Conservation (phyloP, 1,140 invertebrate genomes). For the Phymastichus coffea region DNA sequence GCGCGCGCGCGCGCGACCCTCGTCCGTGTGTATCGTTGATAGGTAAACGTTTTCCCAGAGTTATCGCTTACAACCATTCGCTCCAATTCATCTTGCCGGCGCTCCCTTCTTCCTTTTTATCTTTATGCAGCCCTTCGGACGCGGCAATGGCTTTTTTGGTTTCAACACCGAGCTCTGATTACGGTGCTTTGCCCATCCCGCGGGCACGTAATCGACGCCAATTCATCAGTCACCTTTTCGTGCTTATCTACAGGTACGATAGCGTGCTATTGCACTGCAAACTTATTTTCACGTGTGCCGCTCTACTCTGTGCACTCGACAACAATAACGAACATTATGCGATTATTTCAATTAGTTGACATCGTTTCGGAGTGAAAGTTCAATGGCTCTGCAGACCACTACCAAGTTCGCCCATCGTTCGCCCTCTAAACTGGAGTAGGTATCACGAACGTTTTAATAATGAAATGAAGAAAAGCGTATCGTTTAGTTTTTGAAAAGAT, state of each 20-base stretch:
- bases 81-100: constrained; percentile 21
- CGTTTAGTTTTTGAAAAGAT: no score
- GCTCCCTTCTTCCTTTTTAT: not conserved
- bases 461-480: no score
- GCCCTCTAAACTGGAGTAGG: no score
- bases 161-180: not conserved
- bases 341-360: not conserved
- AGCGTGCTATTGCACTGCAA: no score
- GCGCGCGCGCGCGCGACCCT: no score
- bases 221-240: constrained; percentile 11
- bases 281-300: no score
- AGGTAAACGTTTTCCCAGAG: constrained; percentile 30
- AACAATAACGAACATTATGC: not conserved
- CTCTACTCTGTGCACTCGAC: not conserved
- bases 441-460: no score
- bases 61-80: constrained; percentile 29
- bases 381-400: no score
- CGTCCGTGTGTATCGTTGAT: constrained; percentile 4
- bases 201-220: constrained; percentile 1
- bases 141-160: not conserved
- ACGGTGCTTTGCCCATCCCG: not conserved
- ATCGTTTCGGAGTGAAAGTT: no score
- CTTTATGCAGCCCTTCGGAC: not conserved
- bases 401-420: no score
- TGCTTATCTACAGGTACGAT: not conserved